Base-by-base conservation (phyloP, 2,888 invertebrate genomes). In the Zygaena filipendulae region DNA sequence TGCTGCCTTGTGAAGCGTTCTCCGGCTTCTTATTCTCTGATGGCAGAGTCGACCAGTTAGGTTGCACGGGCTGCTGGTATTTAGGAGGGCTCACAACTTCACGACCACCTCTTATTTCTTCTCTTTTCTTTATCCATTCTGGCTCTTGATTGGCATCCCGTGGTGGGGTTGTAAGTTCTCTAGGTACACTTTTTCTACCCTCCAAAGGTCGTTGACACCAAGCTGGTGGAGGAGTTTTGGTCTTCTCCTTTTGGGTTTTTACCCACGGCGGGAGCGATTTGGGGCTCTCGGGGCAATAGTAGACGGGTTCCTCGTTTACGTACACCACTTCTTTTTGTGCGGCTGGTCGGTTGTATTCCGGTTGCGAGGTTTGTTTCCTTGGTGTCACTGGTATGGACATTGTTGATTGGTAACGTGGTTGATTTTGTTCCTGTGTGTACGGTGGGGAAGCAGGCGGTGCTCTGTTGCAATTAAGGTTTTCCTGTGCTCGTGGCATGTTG, bases 321-420 rank as follows among this genome's bases (percentile, higher is more conserved):
- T 75, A 77, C 0, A 79, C 79, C 2, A 50, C 67, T 47, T 79
- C 79, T 47, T 59, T 71, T 42, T 74, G 69, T 13, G 63, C 47
- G 10, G 53, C 52, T 18, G 51, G 49, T 23, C 52, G 60, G 26
- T 58, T 71, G 35, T 63, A 62, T 31, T 66, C 64, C 2, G 61
- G 53, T 42, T 66, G 69, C 6, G 52, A 38, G 30, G 48, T 59
- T 38, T 52, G 67, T 52, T 68, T 75, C 29, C 58, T 61, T 20
- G 71, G 66, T 13, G 69, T 63, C 3, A 81, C 69, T 5, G 81
- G 80, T 38, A 81, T 80, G 0, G 80, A 77, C 58, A 81, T 80
- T 3, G 71, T 60, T 2, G 81, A 68, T 43, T 81, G 81, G 31
- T 69, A 81, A 25, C 79, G 59, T 3, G 69, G 66, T 44, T 61